Conservation (phyloP, 2,888 invertebrate species). For the Rugalucina vietnamica region DNA sequence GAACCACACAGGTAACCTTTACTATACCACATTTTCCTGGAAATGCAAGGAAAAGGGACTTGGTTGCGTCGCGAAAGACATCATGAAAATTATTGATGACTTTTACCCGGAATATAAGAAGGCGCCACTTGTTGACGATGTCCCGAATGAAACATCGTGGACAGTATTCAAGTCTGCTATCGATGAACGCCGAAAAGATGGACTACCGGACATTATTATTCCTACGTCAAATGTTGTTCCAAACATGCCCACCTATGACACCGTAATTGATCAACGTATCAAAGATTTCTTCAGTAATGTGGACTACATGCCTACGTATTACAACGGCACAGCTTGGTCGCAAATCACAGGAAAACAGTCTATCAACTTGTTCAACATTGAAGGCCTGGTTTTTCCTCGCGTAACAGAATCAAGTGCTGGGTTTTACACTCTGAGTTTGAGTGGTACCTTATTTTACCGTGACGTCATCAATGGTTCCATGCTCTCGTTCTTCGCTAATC, state of each 20-base stretch:
- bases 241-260: neutral
- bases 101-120: constrained; percentile 53
- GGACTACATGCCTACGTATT: constrained; percentile 13
- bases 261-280: constrained; percentile 52
- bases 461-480: constrained; percentile 35
- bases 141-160: constrained; percentile 68
- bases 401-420: neutral
- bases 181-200: constrained; percentile 56
- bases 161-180: constrained; percentile 61
- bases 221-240: constrained; percentile 50
- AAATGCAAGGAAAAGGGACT: constrained; percentile 57
- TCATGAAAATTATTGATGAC: constrained; percentile 49
- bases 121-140: constrained; percentile 56
- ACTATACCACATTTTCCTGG: constrained; percentile 59
- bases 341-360: constrained; percentile 56
- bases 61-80: constrained; percentile 58
- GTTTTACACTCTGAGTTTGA: neutral
- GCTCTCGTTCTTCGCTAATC: constrained; percentile 28
- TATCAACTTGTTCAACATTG: constrained; percentile 40
- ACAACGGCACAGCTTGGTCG: constrained; percentile 58
- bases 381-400: constrained; percentile 38
- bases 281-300: constrained; percentile 29
- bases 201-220: constrained; percentile 61
- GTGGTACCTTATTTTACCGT: neutral
- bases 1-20: constrained; percentile 52